These are phyloP conservation scores for Gymnoscelis rufifasciata DNA, from an alignment of 2,888 invertebrate species.

Conservation along the genomic window DNA sequence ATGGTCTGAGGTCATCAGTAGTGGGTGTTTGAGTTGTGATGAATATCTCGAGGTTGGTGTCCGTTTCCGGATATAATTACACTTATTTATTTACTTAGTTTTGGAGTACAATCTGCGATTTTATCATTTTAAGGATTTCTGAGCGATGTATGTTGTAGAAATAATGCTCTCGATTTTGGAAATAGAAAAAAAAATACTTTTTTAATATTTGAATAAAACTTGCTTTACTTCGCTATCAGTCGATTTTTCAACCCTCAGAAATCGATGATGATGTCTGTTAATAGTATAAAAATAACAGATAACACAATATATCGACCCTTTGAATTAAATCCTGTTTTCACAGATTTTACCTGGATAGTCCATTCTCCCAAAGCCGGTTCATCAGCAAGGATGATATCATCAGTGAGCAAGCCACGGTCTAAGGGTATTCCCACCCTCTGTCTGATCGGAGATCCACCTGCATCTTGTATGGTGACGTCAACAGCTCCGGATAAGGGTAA, in stretches of 20 bases:
- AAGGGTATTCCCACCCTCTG: conserved; percentile 85
- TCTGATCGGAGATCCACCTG: conserved; percentile 86
- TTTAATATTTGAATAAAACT: too few relatives aligned
- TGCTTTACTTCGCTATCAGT: too few relatives aligned
- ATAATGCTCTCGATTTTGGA: too few relatives aligned
- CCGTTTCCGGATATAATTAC: conserved; percentile 24
- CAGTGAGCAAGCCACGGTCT: conserved; percentile 86
- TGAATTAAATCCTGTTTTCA: too few relatives aligned
- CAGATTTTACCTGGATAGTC: conserved; percentile 82
- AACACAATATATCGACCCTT: too few relatives aligned
- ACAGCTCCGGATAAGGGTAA: conserved; percentile 58
- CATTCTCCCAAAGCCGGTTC: conserved; percentile 93
- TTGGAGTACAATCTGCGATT: conserved; percentile 1
- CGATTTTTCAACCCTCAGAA: too few relatives aligned
- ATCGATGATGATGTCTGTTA: too few relatives aligned
- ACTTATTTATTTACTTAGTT: conserved; percentile 18
- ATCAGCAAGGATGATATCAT: conserved; percentile 86
- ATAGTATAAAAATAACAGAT: too few relatives aligned
- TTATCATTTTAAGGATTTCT: neutral
- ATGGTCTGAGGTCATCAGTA: conserved; percentile 24
- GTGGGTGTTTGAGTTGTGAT: conserved; percentile 24
- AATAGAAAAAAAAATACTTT: too few relatives aligned
- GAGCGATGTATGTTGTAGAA: neutral
- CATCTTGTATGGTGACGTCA: conserved; percentile 62
- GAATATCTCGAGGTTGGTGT: conserved; percentile 24